Conservation (phyloP, 53 echinoderm and acorn worm species). For the Paelopatides confundens region DNA sequence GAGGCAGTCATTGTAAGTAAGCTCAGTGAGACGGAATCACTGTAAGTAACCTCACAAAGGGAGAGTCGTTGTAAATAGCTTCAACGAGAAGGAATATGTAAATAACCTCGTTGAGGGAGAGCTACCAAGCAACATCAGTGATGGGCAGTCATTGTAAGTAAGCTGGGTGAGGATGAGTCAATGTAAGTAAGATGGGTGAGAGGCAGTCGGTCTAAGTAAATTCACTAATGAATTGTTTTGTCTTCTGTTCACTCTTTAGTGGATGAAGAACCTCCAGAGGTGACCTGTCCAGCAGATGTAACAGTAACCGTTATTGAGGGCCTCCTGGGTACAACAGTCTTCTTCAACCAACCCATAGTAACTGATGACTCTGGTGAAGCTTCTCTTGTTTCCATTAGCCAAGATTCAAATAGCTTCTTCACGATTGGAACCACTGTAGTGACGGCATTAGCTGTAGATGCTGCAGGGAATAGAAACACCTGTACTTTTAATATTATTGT, state of each 20-base stretch:
- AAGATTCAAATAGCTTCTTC: slow-evolving; percentile 54
- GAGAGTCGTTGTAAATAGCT: too few species aligned
- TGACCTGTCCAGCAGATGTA: slow-evolving; percentile 58
- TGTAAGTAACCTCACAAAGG: too few species aligned
- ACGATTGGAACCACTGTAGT: slow-evolving; percentile 10
- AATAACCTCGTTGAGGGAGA: too few species aligned
- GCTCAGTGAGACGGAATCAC: too few species aligned
- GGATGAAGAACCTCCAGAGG: slow-evolving; percentile 42
- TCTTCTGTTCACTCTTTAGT: not conserved
- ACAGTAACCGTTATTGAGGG: slow-evolving; percentile 54
- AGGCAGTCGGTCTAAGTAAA: too few species aligned
- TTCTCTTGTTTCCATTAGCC: not conserved
- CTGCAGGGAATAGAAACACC: slow-evolving; percentile 44
- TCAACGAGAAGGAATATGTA: too few species aligned
- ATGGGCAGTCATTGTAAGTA: too few species aligned
- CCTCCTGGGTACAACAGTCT: slow-evolving; percentile 20
- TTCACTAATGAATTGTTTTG: too few species aligned
- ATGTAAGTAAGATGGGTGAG: too few species aligned
- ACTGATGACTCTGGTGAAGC: slow-evolving; percentile 55
- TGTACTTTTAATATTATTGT: slow-evolving; percentile 70
- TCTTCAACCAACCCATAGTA: slow-evolving; percentile 58
- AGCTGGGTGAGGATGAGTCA: too few species aligned
- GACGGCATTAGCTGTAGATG: slow-evolving; percentile 50
- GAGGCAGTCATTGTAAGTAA: too few species aligned
- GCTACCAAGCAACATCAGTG: too few species aligned